A percentile compares a stretch with the other conserved stretches of the same genome.
These are phyloP conservation scores for Stegophylla sp. DNA, from an alignment of 2,888 invertebrate species.

Conservation along the genomic window DNA sequence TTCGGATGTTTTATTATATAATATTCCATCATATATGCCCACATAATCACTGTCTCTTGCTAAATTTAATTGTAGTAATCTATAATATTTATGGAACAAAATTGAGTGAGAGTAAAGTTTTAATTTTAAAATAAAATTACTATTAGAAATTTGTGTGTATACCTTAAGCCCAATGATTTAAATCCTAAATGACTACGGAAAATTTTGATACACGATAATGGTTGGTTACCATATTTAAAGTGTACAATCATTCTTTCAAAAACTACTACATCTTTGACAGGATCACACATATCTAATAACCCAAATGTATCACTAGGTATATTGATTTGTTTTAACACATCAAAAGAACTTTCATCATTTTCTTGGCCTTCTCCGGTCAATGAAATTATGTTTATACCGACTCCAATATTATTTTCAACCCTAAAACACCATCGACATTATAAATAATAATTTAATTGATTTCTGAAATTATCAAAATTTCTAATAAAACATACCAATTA, in stretches of 20 bases:
- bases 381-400: conserved; percentile 87
- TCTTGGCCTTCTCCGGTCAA: conserved; percentile 91
- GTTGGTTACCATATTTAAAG: conserved; percentile 95
- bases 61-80: conserved; percentile 88
- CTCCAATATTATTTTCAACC: conserved; percentile 82
- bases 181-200: conserved; percentile 85
- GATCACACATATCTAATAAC: conserved; percentile 94
- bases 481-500: conserved; percentile 67
- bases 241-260: conserved; percentile 90
- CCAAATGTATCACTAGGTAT: conserved; percentile 92
- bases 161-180: conserved; percentile 85
- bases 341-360: conserved; percentile 86
- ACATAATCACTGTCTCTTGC: conserved; percentile 90
- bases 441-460: conserved; percentile 2
- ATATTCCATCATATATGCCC: conserved; percentile 88
- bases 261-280: conserved; percentile 87
- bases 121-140: background rate
- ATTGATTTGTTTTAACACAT: conserved; percentile 79
- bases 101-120: background rate
- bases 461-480: background rate
- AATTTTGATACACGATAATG: conserved; percentile 96
- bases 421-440: conserved; percentile 63
- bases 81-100: conserved; percentile 62
- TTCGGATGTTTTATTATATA: conserved; percentile 77
- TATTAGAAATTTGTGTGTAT: conserved; percentile 60